Percentiles rank a stretch among this genome's conserved stretches.
These are phyloP conservation scores for Rafetus swinhoei DNA, from an alignment of 2,113 vertebrate genomes.

Conservation along the genomic window DNA sequence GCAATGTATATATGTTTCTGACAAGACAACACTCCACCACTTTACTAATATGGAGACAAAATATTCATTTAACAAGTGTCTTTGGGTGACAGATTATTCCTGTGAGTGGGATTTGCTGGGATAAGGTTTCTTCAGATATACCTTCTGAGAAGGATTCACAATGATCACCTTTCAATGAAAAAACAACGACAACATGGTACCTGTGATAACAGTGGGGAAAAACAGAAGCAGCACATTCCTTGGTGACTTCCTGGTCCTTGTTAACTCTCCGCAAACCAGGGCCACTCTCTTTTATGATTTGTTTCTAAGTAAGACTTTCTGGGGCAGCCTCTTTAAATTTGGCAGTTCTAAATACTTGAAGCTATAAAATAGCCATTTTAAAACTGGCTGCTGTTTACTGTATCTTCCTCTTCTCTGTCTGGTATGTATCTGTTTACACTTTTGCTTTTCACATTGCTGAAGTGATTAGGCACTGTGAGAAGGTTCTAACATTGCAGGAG, in stretches of 20 bases:
- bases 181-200: background rate
- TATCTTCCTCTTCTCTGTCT: background rate
- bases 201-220: background rate
- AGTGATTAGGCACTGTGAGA: background rate
- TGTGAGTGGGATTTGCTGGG: background rate
- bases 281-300: background rate
- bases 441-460: background rate
- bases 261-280: background rate
- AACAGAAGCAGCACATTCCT: background rate
- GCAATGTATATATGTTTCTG: background rate
- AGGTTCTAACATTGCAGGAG: background rate
- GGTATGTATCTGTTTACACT: background rate
- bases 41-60: background rate
- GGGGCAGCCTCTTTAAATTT: background rate
- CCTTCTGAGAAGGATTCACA: background rate
- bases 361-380: background rate
- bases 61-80: background rate
- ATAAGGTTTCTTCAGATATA: background rate
- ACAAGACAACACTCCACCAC: background rate
- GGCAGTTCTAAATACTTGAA: background rate
- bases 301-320: background rate
- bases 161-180: background rate
- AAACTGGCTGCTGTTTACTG: background rate
- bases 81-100: background rate
- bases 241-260: background rate